These are phyloP conservation scores for Acronicta leporina DNA, from an alignment of 2,888 invertebrate genomes.

Conservation along the genomic window DNA sequence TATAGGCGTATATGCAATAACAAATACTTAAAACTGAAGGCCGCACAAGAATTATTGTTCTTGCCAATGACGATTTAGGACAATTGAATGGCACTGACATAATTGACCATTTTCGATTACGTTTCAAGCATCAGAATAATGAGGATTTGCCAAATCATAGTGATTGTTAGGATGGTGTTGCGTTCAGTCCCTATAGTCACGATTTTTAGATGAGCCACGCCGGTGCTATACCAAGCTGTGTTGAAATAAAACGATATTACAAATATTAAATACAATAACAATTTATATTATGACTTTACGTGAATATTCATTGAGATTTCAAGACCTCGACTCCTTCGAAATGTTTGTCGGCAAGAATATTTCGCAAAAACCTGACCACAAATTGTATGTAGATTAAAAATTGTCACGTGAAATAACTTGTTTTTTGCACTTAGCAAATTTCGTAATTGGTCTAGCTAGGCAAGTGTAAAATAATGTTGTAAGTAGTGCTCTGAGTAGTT, in stretches of 20 bases:
- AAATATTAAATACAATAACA: constrained; percentile 46
- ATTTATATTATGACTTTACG: constrained; percentile 23
- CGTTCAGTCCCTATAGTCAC: constrained; percentile 75
- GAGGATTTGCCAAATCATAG: constrained; percentile 77
- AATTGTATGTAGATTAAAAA: constrained; percentile 44
- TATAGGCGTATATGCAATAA: constrained; percentile 34
- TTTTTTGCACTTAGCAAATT: constrained; percentile 30
- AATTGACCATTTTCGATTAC: constrained; percentile 80
- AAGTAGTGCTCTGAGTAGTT: constrained; percentile 18
- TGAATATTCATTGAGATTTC: constrained; percentile 28
- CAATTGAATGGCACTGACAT: constrained; percentile 79
- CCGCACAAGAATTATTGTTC: constrained; percentile 66
- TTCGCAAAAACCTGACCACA: constrained; percentile 38
- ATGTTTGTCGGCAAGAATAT: constrained; percentile 11
- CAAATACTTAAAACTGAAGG: constrained; percentile 62
- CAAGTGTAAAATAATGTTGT: constrained; percentile 38
- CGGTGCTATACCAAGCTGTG: constrained; percentile 57
- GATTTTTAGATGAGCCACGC: constrained; percentile 65
- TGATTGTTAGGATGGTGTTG: constrained; percentile 67
- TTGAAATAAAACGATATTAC: constrained; percentile 66
- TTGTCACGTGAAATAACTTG: constrained; percentile 27
- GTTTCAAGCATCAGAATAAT: constrained; percentile 70
- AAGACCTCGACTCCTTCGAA: constrained; percentile 26
- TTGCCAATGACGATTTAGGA: constrained; percentile 71
- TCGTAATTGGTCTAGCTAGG: constrained; percentile 22